phyloP scores from a whole-genome alignment of 2,797 vertebrate species.

The Silurus lanzhouensis region DNA sequence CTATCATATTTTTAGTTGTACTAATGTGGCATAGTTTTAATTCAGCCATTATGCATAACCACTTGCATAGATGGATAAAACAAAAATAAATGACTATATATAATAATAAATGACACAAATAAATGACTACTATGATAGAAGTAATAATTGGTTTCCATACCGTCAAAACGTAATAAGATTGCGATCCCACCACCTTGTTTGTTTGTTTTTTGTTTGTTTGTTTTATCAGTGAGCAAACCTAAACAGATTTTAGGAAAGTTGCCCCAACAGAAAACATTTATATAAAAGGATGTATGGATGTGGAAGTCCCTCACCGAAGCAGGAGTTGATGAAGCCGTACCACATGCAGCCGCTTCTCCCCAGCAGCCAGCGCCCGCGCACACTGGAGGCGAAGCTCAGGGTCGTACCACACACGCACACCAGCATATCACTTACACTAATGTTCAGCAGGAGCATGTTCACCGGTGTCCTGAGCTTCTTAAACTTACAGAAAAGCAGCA shows the following conservation, averaged over 20 bases:
- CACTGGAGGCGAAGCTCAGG: conserved; percentile 85
- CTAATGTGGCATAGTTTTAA: no score
- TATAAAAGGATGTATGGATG: no score
- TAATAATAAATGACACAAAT: no score
- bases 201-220: not conserved
- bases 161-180: no score
- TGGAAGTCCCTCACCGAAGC: conserved; percentile 79
- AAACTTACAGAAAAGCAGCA: conserved; percentile 88
- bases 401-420: conserved; percentile 88
- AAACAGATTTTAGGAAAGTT: not conserved
- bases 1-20: no score
- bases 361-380: conserved; percentile 83
- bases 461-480: conserved; percentile 87
- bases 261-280: no score
- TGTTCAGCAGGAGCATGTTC: conserved; percentile 89
- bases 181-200: not conserved
- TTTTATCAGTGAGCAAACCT: not conserved
- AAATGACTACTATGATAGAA: no score
- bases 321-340: conserved; percentile 93
- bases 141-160: no score
- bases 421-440: conserved; percentile 89
- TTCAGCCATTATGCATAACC: no score
- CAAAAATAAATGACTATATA: no score
- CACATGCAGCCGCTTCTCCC: conserved; percentile 82
- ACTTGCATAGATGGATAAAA: no score